Percentiles rank a stretch among this genome's conserved stretches.
Conservation (phyloP, 2,113 vertebrate species). For the Indicator maculatus region DNA sequence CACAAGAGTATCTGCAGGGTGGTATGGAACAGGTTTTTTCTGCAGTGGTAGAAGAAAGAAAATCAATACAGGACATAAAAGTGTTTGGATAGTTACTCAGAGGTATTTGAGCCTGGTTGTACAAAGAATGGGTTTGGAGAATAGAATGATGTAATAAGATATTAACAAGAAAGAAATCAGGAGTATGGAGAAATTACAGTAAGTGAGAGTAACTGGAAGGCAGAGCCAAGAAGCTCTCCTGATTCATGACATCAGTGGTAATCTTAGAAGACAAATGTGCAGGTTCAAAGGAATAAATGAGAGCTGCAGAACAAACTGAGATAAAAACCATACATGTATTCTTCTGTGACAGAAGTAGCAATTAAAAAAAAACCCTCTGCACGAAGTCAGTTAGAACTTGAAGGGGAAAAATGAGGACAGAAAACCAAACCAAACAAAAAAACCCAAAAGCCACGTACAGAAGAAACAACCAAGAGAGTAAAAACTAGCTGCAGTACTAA, state of each 20-base stretch:
- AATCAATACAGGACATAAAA: not conserved
- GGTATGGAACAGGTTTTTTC: not conserved
- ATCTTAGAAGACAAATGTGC: not conserved
- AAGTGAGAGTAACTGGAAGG: not conserved
- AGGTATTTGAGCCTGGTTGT: not conserved
- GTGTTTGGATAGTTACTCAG: not conserved
- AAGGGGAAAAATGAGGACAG: not conserved
- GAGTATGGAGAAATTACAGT: not conserved
- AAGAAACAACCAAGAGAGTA: not conserved
- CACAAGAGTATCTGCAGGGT: not conserved
- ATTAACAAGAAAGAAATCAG: not conserved
- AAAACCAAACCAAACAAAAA: not conserved
- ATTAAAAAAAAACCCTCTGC: not conserved
- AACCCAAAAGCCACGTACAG: not conserved
- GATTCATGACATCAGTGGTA: not conserved
- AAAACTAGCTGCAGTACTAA: not conserved
- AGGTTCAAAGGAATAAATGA: not conserved
- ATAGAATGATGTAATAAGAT: not conserved
- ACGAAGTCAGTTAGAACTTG: not conserved
- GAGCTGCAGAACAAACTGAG: not conserved
- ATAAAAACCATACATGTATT: not conserved
- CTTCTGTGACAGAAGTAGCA: not conserved
- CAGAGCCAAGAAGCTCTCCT: not conserved
- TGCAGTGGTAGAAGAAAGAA: not conserved
- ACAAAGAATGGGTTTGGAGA: not conserved